Evolutionary conservation across 1,140 invertebrate species (phyloP), one percentile per base, ranked within the genome.

Genomic region (Octopus sinensis): DNA sequence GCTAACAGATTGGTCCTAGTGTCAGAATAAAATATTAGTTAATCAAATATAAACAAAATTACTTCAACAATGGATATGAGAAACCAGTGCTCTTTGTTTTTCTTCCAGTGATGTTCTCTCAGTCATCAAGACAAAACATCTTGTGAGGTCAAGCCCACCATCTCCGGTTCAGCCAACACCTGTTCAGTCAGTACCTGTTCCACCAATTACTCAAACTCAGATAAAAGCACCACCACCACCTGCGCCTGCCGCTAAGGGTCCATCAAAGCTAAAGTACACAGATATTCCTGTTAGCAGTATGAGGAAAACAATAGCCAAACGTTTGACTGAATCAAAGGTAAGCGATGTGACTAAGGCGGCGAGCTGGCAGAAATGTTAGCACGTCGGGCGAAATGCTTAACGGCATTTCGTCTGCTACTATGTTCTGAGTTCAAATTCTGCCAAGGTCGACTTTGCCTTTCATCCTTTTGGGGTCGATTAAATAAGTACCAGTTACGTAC

Each of bases 281-380:
- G 86, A 92, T 92, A 88, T 94, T 92, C 82, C 89, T 93, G 78
- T 98, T 54, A 95, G 95, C 0, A 96, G 94, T 87, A 97, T 99
- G 91, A 92, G 98, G 79, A 93, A 93, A 83, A 86, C 86, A 30
- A 90, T 99, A 88, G 98, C 97, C 5, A 96, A 96, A 91, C 91
- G 97, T 83, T 92, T 99, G 12, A 91, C 95, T 2, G 93, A 97
- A 88, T 98, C 98, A 54, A 99, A 99, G 93, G 92, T 91, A 76
- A 83, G 68, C 56, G 5, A 54, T 30, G 23, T 23, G 23, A 23
- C 23, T 23, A 43, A 43, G 30, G 30, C 23, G 23, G 23, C 23
- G 23, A 23, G 23, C 23, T 23, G 23, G 23, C 23, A 23, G 23
- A 23, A 23, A 23, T 0, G 23, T 23, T 23, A 23, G 23, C 23